These are phyloP conservation scores for Ariolimax columbianus DNA, from an alignment of 2,888 invertebrate species.

Conservation along the genomic window DNA sequence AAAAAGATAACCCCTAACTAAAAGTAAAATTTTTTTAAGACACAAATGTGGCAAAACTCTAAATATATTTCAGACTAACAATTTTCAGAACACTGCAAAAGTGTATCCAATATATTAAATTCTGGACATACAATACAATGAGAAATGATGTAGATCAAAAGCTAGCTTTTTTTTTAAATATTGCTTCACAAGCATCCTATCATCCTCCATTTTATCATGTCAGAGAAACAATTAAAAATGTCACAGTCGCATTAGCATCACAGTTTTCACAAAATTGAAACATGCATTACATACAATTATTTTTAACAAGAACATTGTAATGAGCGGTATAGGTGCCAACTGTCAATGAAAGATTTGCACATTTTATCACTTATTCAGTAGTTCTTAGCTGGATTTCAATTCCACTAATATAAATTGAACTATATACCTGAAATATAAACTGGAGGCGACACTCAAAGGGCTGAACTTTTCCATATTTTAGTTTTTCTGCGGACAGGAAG, in stretches of 20 bases:
- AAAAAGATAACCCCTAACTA: too few species aligned
- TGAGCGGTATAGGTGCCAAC: neutral
- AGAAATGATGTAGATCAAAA: too few species aligned
- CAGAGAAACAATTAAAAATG: neutral
- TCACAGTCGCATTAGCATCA: neutral
- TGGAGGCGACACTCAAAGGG: neutral
- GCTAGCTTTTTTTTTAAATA: too few species aligned
- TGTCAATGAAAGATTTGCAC: neutral
- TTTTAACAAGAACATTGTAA: neutral
- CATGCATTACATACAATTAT: neutral
- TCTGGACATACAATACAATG: too few species aligned
- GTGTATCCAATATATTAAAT: too few species aligned
- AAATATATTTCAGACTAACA: too few species aligned
- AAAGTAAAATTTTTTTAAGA: too few species aligned
- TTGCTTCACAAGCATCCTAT: neutral
- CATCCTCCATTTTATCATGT: neutral
- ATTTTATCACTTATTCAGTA: neutral
- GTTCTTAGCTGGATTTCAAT: neutral
- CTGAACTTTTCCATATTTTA: neutral
- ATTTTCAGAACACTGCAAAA: too few species aligned
- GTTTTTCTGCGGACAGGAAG: neutral
- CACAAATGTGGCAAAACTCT: too few species aligned
- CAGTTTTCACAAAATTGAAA: neutral
- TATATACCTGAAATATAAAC: neutral
- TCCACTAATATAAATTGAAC: neutral